Base-by-base conservation (phyloP, 2,797 vertebrate species). In the Etheostoma nigrum region DNA sequence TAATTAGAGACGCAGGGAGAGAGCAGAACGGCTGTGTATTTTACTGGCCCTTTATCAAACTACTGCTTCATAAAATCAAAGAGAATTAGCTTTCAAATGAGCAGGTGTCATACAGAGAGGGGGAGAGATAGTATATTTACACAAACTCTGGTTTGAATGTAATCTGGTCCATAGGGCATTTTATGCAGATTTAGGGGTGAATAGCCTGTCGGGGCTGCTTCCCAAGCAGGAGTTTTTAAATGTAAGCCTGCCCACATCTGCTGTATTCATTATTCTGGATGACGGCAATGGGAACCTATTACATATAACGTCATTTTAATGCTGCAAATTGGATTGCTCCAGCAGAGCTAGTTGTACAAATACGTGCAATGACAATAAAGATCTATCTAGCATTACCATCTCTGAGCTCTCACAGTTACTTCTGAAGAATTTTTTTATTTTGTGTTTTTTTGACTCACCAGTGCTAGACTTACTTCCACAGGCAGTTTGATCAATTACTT, bases 1-100 rank as follows among this genome's bases (percentile, higher is more conserved):
- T 95, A 95, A 96, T 95, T 94, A 94, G 88, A 90, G 80, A 86
- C 60, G 36, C 72, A 79, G 82, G 76, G 81, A 85, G 85, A 85
- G 75, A 85, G 84, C 88, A 85, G 84, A 81, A 80, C 14, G 47
- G 52, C 55, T n/a, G 54, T 40, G 65, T 42, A 47, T 88, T 89
- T 82, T 81, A 74, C 62, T 19, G 33, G 65, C 72, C 86, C 86
- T 91, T 94, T 91, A 93, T 93, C 91, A 89, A 84, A 78, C 63
- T 23, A 54, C 88, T 62, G 85, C 84, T 74, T 88, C 88, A 88
- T 92, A 87, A 91, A 92, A 92, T 93, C 90, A 90, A 93, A 94
- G 84, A 78, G 84, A 91, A 93, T 90, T 86, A 86, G 83, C 52
- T 90, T 85, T 89, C 67, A 87, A 89, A 91, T 88, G 78, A 90